Conservation (phyloP, 2,113 vertebrate species). For the Onychostruthus taczanowskii region DNA sequence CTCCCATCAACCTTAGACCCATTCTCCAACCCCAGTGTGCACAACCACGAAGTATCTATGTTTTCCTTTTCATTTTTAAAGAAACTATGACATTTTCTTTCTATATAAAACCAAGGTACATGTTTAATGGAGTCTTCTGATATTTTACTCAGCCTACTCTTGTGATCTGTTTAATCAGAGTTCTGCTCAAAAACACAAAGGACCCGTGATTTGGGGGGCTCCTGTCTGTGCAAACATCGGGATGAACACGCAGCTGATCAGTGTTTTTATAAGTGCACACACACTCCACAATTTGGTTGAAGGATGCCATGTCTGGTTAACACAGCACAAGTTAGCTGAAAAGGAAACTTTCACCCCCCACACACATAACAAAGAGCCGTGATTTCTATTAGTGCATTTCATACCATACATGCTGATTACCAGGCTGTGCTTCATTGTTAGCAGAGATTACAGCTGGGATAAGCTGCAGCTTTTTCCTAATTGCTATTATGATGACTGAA, state of each 20-base stretch:
- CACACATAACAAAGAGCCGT: constrained; percentile 39
- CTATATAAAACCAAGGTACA: background rate
- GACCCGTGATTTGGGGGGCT: background rate
- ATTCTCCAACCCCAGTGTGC: background rate
- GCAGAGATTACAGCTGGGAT: constrained; percentile 59
- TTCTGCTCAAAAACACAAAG: constrained; percentile 32
- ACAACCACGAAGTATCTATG: background rate
- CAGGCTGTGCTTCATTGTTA: constrained; percentile 57
- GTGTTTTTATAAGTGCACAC: background rate
- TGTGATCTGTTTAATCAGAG: background rate
- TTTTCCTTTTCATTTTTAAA: background rate
- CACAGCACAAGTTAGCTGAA: constrained; percentile 50
- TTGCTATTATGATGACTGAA: constrained; percentile 65
- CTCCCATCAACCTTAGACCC: background rate
- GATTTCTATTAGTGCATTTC: constrained; percentile 64
- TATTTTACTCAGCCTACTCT: background rate
- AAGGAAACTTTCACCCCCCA: constrained; percentile 53
- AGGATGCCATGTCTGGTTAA: constrained; percentile 33
- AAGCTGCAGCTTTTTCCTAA: constrained; percentile 61
- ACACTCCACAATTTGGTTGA: background rate
- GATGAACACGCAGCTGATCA: constrained; percentile 23
- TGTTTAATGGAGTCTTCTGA: background rate
- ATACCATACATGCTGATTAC: constrained; percentile 62
- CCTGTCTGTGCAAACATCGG: background rate
- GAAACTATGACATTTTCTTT: background rate